Base-by-base conservation (phyloP, 2,888 invertebrate species). In the Eugnorisma glareosa region DNA sequence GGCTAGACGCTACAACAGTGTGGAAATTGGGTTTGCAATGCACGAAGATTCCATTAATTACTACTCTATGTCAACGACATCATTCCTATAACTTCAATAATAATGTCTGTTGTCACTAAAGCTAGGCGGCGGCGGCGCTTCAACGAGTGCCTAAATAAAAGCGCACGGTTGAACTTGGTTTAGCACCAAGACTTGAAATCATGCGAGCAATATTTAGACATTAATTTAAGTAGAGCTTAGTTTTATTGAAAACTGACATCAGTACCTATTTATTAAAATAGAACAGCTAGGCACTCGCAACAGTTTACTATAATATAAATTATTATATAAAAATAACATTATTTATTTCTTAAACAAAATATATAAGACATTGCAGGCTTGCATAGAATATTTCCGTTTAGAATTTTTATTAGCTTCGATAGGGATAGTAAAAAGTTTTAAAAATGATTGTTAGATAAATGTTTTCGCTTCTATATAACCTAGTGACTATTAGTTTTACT, bases 241-340 rank as follows among this genome's bases (percentile, higher is more conserved):
- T 31, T 31, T 59, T 31, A 7, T 8, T 59, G 28, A 59, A 18
- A 59, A 28, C 13, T 28, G 15, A 2, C 28, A 57, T 18, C 28
- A 28, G 3, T 31, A 31, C 18, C 31, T 73, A 48, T 73, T 81
- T 69, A 67, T 70, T 35, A 57, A 24, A 77, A 54, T 84, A 83
- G 73, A 63, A 63, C 54, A 48, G 84, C 83, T 84, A 83, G 81
- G 61, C n/a, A 37, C 15, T 40, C 66, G 67, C 77, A 77, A 81
- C 59, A 68, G 54, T 84, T 69, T 40, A 72, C 8, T 66, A 54
- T 71, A 67, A 54, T 71, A 67, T 68, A 45, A 67, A 57, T 69
- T 11, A 31, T 51, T 57, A 31, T 40, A 80, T 63, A 48, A n/a
- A 51, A 80, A 59, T 31, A 59, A 28, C 2, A 67, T 15, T 51